phyloP scores from a whole-genome alignment of 2,888 invertebrate genomes.

The Taenaris catops region DNA sequence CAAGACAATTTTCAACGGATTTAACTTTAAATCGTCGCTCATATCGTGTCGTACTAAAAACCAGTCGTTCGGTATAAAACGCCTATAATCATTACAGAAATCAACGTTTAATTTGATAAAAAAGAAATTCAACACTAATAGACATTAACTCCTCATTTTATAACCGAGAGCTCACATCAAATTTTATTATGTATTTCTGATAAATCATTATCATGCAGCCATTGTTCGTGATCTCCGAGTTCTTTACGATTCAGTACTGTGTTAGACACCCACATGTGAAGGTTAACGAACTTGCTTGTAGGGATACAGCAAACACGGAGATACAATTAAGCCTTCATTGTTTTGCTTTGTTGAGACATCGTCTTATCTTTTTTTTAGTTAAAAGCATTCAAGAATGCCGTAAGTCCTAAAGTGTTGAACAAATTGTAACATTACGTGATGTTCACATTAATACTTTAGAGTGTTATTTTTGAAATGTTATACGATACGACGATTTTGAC shows the following conservation, averaged over 20 bases:
- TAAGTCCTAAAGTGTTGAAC: slow-evolving; percentile 40
- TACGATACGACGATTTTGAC: too few species aligned
- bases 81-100: neutral
- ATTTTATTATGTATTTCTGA: slow-evolving; percentile 27
- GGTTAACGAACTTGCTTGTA: slow-evolving; percentile 49
- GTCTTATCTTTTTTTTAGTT: slow-evolving; percentile 56
- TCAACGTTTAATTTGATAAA: slow-evolving; percentile 13
- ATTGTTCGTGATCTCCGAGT: slow-evolving; percentile 37
- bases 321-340: slow-evolving; percentile 70
- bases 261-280: slow-evolving; percentile 34
- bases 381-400: slow-evolving; percentile 39
- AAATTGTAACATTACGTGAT: slow-evolving; percentile 32
- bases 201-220: slow-evolving; percentile 33
- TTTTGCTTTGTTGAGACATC: slow-evolving; percentile 62
- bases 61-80: neutral
- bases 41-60: neutral
- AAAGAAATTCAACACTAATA: slow-evolving; percentile 21
- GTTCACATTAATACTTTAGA: neutral
- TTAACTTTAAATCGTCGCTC: too few species aligned
- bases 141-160: slow-evolving; percentile 19
- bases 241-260: slow-evolving; percentile 27
- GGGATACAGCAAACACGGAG: slow-evolving; percentile 46
- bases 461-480: neutral
- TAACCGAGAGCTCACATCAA: slow-evolving; percentile 22
- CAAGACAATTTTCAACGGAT: too few species aligned